These are phyloP conservation scores for Cataglyphis albicans DNA, from an alignment of 2,888 invertebrate species.

Conservation along the genomic window DNA sequence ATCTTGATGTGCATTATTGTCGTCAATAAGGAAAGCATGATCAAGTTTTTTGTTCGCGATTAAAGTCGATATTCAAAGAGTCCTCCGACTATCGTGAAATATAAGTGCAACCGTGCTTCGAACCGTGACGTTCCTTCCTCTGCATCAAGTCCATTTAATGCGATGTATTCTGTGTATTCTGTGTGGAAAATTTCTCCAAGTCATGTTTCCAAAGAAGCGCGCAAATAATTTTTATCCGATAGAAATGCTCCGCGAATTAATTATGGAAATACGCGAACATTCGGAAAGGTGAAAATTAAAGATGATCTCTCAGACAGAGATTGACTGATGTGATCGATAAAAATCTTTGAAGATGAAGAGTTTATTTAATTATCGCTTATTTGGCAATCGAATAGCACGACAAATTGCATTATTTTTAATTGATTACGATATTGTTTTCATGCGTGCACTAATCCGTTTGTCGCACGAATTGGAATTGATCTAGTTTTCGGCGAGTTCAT, in stretches of 20 bases:
- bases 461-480: conserved; percentile 24
- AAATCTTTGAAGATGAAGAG: neutral
- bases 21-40: neutral
- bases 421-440: conserved; percentile 52
- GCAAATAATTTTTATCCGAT: conserved; percentile 5
- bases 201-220: neutral
- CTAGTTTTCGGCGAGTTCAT: conserved; percentile 14
- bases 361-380: conserved; percentile 18
- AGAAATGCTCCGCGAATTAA: neutral
- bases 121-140: conserved; percentile 12
- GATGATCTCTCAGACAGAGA: neutral
- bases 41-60: neutral
- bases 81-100: neutral
- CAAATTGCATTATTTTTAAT: conserved; percentile 14
- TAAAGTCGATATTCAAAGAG: conserved; percentile 10
- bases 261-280: neutral
- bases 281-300: neutral
- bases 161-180: neutral
- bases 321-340: neutral
- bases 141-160: neutral
- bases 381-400: conserved; percentile 29
- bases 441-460: conserved; percentile 53
- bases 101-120: neutral
- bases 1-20: neutral
- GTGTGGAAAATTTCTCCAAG: neutral